Conservation (phyloP, 1,140 invertebrate species). For the Sminthurides bifidus region DNA sequence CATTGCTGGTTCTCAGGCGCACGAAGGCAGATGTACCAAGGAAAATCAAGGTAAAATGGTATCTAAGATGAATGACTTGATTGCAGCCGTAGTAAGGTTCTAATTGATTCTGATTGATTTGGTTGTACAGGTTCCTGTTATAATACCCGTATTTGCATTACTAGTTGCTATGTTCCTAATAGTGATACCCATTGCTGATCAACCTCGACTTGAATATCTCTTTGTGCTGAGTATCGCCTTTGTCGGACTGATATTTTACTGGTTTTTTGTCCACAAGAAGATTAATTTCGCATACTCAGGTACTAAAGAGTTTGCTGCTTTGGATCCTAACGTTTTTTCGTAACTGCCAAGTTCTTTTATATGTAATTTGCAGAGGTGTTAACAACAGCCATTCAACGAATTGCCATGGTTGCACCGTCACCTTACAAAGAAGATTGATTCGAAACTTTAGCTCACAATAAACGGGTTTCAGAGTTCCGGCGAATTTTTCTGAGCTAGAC, state of each 20-base stretch:
- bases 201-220: not conserved
- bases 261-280: not conserved
- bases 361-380: not conserved
- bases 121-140: not conserved
- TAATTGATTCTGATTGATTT: too few relatives aligned
- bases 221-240: not conserved
- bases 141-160: not conserved
- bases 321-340: not conserved
- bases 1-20: not conserved
- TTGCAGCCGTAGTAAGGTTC: too few relatives aligned
- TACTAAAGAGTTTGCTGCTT: not conserved
- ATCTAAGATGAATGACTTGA: too few relatives aligned
- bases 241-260: not conserved
- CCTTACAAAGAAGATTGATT: constrained; percentile 4
- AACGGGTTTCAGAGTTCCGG: too few relatives aligned
- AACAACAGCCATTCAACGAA: not conserved
- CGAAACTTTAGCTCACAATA: too few relatives aligned
- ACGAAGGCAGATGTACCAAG: not conserved
- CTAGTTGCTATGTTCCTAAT: not conserved
- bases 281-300: not conserved
- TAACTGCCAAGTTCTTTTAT: constrained; percentile 32
- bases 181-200: not conserved
- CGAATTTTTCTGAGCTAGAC: too few relatives aligned
- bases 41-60: not conserved
- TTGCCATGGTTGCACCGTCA: not conserved